phyloP scores from a whole-genome alignment of 1,140 invertebrate genomes.

The Rhyacophila brunnea region DNA sequence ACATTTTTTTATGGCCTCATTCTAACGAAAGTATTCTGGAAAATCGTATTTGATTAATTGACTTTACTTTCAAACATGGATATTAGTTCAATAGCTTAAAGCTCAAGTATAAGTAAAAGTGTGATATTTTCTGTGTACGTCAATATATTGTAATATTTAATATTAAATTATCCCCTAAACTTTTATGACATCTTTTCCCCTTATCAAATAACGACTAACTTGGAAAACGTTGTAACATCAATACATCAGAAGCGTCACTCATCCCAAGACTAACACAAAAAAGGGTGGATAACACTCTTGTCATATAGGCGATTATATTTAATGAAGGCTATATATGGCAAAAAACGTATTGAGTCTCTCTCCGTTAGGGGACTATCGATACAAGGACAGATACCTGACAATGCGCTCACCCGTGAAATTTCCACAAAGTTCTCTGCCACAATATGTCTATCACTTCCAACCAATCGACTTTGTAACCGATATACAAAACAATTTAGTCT shows the following conservation, averaged over 20 bases:
- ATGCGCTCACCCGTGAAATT: constrained; percentile 12
- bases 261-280: no score
- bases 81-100: no score
- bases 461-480: background rate
- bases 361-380: background rate
- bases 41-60: no score
- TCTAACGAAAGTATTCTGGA: no score
- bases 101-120: no score
- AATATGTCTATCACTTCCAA: no score
- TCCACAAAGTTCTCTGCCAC: background rate
- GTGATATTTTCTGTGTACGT: no score
- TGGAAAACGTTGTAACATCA: constrained; percentile 12
- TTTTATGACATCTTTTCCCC: background rate
- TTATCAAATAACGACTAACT: background rate
- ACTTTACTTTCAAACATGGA: no score
- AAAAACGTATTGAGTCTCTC: constrained; percentile 4
- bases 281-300: background rate
- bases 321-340: constrained; percentile 16
- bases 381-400: constrained; percentile 17
- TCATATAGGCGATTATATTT: constrained; percentile 21
- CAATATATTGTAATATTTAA: no score
- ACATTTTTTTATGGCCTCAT: no score
- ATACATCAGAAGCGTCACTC: background rate
- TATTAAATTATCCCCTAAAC: no score
- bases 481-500: background rate